These are phyloP conservation scores for Orchestia grillus DNA, from an alignment of 1,140 invertebrate species.

Conservation along the genomic window DNA sequence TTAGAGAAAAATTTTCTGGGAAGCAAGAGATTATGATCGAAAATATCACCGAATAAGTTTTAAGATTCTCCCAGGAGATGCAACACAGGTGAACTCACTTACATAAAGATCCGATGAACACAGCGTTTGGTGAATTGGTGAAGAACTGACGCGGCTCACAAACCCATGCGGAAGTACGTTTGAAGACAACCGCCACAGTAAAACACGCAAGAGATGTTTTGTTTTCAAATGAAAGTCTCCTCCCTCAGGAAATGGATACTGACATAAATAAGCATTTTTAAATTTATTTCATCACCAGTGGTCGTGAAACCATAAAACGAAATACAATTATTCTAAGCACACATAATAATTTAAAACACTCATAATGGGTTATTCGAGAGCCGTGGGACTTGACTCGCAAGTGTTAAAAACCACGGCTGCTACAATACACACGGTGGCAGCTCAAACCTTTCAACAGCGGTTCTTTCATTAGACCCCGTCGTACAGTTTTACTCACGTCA, in stretches of 20 bases:
- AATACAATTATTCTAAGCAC: background rate
- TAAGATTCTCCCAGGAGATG: background rate
- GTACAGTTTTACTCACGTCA: no score
- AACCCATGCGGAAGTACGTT: background rate
- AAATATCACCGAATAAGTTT: background rate
- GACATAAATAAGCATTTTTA: background rate
- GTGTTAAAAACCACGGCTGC: background rate
- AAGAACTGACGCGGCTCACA: background rate
- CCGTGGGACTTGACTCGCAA: background rate
- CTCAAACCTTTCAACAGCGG: background rate
- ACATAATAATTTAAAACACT: background rate
- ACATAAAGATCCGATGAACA: background rate
- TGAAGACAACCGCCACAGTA: background rate
- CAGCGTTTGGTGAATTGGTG: background rate
- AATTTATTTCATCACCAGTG: background rate
- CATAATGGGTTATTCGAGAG: background rate
- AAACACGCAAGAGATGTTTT: background rate
- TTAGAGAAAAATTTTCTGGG: background rate
- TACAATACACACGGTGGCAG: background rate
- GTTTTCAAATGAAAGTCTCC: background rate
- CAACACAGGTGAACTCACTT: background rate
- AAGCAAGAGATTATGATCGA: background rate
- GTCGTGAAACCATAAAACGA: background rate
- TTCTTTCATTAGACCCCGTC: background rate
- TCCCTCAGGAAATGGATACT: background rate